Base-by-base conservation (phyloP, 2,797 vertebrate genomes). In the Adelosebastes latens region DNA sequence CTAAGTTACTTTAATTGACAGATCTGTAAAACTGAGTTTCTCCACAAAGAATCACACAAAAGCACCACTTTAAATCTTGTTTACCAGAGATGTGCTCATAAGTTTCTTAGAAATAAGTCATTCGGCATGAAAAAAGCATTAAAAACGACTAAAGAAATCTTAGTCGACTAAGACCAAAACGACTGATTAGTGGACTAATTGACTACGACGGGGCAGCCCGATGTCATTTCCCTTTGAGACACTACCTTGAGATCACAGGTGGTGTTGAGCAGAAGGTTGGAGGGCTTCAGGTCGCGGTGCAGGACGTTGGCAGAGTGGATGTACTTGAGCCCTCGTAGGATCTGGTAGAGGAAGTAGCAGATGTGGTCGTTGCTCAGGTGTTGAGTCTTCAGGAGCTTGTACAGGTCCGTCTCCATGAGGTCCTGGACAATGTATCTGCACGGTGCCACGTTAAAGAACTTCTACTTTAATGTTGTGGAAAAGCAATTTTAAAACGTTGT, bases 241-340 rank as follows among this genome's bases (percentile, higher is more conserved):
- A 0, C 18, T 66, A 97, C 97, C 97, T 98, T 98, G 68, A 98
- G 96, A 95, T 98, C 97, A 81, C 97, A 98, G 87, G 97, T 98
- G 95, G 97, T 98, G 91, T 98, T 98, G 86, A 98, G 97, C 92
- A 98, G 89, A 1, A 98, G 96, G 94, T 98, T 98, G 91, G 96
- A 97, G 31, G 97, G 97, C 70, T 98, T 98, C 59, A 98, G 95
- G 86, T 98, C 97, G 9, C 97, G 96, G 94, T 98, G 97, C 2
- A 98, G 96, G 58, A 98, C 97, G 6, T 98, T 98, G 94, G 97
- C 97, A 0, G 97, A 97, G 95, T 98, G 97, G 91, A 98, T 98
- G 90, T 98, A 98, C 91, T 98, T 98, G 82, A 98, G 96, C 56
- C 97, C 97, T 75, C 97, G 94, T 0, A 98, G 95, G 22, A 98